These are phyloP conservation scores for Iphiclides podalirius DNA, from an alignment of 2,888 invertebrate species.

Conservation along the genomic window DNA sequence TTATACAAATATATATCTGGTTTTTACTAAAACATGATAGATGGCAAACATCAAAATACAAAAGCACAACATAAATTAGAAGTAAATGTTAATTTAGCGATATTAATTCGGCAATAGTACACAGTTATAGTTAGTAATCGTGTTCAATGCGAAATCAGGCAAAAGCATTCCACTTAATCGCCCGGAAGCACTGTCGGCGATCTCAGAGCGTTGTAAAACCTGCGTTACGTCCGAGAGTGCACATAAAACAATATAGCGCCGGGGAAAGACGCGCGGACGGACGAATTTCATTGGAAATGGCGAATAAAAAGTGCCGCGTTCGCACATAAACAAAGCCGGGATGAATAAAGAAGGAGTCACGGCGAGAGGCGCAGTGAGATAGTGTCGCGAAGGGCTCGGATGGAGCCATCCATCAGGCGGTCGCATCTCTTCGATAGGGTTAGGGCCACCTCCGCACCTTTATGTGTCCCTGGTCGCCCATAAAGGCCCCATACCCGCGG, in stretches of 20 bases:
- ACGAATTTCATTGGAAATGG: slow-evolving; percentile 16
- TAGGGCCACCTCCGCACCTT: slow-evolving; percentile 77
- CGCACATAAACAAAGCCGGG: slow-evolving; percentile 73
- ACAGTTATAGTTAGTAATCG: too few relatives aligned
- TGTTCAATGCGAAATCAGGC: too few relatives aligned
- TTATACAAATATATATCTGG: too few relatives aligned
- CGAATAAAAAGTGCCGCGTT: slow-evolving; percentile 42
- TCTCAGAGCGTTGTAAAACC: not conserved
- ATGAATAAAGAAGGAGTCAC: slow-evolving; percentile 73
- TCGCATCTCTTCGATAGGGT: slow-evolving; percentile 80
- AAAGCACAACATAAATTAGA: too few relatives aligned
- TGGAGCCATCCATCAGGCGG: slow-evolving; percentile 75
- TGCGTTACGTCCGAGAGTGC: not conserved
- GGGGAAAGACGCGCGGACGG: not conserved
- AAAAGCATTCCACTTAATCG: too few relatives aligned
- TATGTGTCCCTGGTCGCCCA: slow-evolving; percentile 75
- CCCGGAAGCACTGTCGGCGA: not conserved
- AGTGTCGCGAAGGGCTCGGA: slow-evolving; percentile 60
- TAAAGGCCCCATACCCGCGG: slow-evolving; percentile 66
- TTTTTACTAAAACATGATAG: too few relatives aligned
- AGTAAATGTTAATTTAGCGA: too few relatives aligned
- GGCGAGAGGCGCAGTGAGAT: slow-evolving; percentile 65
- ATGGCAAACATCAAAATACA: too few relatives aligned
- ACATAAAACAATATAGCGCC: not conserved
- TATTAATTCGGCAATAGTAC: too few relatives aligned